Conservation (phyloP, 2,888 invertebrate genomes). For the Oxytorus armatus region DNA sequence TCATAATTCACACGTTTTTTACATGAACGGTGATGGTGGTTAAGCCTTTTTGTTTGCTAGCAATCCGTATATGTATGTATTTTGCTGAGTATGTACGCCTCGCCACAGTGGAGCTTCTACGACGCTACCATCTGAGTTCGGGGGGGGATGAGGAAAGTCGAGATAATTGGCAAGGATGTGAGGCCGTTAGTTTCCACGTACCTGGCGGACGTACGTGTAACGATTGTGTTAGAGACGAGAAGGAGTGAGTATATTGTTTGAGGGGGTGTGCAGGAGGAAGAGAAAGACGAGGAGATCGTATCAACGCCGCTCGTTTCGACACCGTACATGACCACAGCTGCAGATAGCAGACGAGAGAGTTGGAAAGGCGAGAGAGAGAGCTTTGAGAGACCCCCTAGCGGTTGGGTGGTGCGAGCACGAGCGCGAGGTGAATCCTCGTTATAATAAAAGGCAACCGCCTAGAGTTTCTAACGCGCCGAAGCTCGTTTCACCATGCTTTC, state of each 20-base stretch:
- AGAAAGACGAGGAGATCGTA: conserved; percentile 7
- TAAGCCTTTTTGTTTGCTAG: conserved; percentile 4
- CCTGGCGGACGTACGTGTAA: conserved; percentile 64
- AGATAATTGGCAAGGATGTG: conserved; percentile 70
- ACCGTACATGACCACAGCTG: conserved; percentile 46
- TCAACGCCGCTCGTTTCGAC: conserved; percentile 38
- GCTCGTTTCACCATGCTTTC: conserved; percentile 58
- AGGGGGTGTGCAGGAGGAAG: conserved; percentile 27
- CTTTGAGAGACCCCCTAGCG: conserved; percentile 18
- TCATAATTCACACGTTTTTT: not conserved
- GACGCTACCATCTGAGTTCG: conserved; percentile 40
- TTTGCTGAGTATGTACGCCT: not conserved
- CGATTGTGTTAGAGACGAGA: conserved; percentile 52
- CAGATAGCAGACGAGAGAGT: conserved; percentile 8
- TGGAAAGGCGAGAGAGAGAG: conserved; percentile 15
- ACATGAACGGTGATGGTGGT: not conserved
- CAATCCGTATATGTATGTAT: not conserved
- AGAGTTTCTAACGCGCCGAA: conserved; percentile 34
- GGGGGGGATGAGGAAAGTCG: conserved; percentile 38
- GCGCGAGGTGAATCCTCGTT: conserved; percentile 27
- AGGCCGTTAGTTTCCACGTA: conserved; percentile 62
- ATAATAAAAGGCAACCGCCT: conserved; percentile 60
- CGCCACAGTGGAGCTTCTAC: conserved; percentile 9
- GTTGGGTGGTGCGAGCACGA: conserved; percentile 14
- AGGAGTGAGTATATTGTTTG: conserved; percentile 52